Percentiles rank a stretch among this genome's conserved stretches.
These are phyloP conservation scores for Pararge aegeria DNA, from an alignment of 1,140 invertebrate genomes.

Conservation along the genomic window DNA sequence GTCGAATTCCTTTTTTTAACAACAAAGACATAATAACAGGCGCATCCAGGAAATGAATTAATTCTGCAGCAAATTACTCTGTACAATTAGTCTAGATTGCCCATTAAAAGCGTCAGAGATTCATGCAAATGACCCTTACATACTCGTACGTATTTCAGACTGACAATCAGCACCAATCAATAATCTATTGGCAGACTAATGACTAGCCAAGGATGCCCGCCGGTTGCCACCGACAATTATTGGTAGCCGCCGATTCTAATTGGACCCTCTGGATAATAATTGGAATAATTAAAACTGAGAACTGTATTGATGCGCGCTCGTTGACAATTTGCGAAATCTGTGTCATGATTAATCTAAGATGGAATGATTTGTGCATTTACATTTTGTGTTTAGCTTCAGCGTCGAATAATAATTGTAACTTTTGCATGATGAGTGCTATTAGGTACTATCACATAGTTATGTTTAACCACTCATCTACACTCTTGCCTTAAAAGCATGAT, in stretches of 20 bases:
- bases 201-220: constrained; percentile 66
- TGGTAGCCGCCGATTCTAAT: constrained; percentile 62
- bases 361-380: background rate
- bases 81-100: constrained; percentile 66
- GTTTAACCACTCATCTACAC: no score
- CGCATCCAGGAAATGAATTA: background rate
- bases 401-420: no score
- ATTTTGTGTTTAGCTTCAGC: no score
- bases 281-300: constrained; percentile 67
- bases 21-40: no score
- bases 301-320: constrained; percentile 38
- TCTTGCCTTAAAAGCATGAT: no score
- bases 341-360: constrained; percentile 24
- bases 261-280: constrained; percentile 62
- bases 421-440: no score
- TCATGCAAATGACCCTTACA: constrained; percentile 67
- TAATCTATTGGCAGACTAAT: constrained; percentile 76
- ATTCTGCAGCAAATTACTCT: constrained; percentile 30
- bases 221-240: constrained; percentile 57
- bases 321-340: constrained; percentile 38
- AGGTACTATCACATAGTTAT: no score
- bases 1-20: no score
- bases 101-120: constrained; percentile 71
- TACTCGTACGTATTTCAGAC: constrained; percentile 47
- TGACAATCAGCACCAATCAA: constrained; percentile 76